Percentiles rank a stretch among this genome's conserved stretches.
These are phyloP conservation scores for Philereme vetulata DNA, from an alignment of 2,888 invertebrate genomes.

Conservation along the genomic window DNA sequence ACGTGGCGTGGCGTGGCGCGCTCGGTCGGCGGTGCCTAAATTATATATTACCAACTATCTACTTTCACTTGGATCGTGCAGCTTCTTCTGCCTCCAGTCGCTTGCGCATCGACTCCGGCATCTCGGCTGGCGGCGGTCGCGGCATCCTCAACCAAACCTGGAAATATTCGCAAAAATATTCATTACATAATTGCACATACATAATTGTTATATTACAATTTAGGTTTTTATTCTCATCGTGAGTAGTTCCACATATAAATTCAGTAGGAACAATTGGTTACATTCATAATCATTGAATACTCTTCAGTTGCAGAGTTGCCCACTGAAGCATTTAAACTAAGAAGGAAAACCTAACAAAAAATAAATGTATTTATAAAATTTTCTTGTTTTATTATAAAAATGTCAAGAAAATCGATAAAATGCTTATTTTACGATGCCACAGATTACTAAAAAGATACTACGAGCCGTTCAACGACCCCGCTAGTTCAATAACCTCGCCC, in stretches of 20 bases:
- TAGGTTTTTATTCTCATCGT: slow-evolving; percentile 48
- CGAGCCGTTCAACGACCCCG: too few relatives aligned
- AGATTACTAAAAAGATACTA: too few relatives aligned
- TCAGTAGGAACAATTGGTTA: slow-evolving; percentile 78
- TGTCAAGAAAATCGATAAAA: too few relatives aligned
- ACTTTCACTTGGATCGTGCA: slow-evolving; percentile 62
- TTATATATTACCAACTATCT: slow-evolving; percentile 23
- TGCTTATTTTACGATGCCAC: too few relatives aligned
- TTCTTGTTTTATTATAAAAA: too few relatives aligned
- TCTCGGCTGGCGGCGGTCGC: slow-evolving; percentile 97
- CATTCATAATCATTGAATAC: slow-evolving; percentile 58
- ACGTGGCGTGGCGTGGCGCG: too few relatives aligned
- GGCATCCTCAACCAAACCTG: slow-evolving; percentile 91
- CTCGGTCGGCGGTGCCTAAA: slow-evolving; percentile 17
- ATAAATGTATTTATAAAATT: too few relatives aligned
- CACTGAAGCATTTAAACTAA: too few relatives aligned
- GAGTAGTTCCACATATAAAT: slow-evolving; percentile 53
- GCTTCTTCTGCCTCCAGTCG: slow-evolving; percentile 83
- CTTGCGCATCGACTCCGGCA: slow-evolving; percentile 95
- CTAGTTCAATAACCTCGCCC: too few relatives aligned
- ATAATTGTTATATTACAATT: neutral
- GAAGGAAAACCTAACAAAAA: too few relatives aligned
- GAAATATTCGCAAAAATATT: neutral
- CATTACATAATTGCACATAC: neutral
- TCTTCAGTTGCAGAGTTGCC: too few relatives aligned